These are phyloP conservation scores for Eulemur macaco DNA, from an alignment of 2,113 vertebrate genomes.

Conservation along the genomic window DNA sequence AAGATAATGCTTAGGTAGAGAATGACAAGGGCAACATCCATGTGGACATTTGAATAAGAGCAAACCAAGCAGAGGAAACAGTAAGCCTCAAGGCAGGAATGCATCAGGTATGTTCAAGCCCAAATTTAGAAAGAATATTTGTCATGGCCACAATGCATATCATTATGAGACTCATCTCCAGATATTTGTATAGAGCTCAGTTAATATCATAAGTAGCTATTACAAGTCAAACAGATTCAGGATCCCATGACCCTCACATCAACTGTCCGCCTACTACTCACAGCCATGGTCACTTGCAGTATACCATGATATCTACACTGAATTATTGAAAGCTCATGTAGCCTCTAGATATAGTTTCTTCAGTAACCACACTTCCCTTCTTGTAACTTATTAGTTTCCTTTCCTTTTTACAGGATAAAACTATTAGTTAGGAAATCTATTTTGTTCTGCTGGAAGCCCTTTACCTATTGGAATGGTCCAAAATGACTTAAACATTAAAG, in stretches of 20 bases:
- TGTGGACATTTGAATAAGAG: background rate
- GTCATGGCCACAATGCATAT: background rate
- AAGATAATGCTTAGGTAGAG: background rate
- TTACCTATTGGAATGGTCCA: background rate
- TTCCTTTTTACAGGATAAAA: slow-evolving; percentile 35
- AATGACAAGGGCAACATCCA: background rate
- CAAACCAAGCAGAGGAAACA: background rate
- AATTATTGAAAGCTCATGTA: background rate
- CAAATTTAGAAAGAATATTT: background rate
- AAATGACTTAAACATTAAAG: slow-evolving; percentile 40
- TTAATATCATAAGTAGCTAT: background rate
- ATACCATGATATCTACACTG: background rate
- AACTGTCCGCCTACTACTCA: background rate
- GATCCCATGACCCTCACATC: background rate
- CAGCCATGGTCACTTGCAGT: background rate
- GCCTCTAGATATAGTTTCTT: slow-evolving; percentile 19
- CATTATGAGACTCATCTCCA: background rate
- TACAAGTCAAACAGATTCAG: background rate
- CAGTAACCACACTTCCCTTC: background rate
- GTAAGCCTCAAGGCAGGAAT: background rate
- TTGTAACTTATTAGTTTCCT: slow-evolving; percentile 52
- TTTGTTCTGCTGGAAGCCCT: slow-evolving; percentile 1
- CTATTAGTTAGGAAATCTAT: slow-evolving; percentile 40
- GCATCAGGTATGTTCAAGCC: background rate
- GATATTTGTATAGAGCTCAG: background rate